A percentile compares a stretch with the other conserved stretches of the same genome.
Evolutionary conservation across 2,797 vertebrate species (phyloP).

Genomic region (Perodicticus potto): DNA sequence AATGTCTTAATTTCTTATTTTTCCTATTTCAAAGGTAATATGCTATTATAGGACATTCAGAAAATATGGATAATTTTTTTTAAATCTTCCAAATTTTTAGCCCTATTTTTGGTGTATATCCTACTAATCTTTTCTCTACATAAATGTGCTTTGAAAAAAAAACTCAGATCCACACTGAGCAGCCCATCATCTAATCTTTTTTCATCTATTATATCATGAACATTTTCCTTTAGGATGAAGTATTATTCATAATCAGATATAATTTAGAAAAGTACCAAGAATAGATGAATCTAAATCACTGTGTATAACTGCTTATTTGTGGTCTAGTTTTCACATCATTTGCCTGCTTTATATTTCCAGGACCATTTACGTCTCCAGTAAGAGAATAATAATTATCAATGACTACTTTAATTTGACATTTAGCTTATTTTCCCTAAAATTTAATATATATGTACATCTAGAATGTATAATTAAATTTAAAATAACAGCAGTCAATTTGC

Average conservation of each 20-base stretch:
- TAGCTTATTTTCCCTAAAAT: not conserved
- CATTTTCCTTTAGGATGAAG: constrained; percentile 39
- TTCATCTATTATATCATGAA: not conserved
- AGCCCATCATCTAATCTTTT: constrained; percentile 1
- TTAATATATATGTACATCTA: not conserved
- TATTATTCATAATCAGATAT: constrained; percentile 5
- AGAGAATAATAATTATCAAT: not conserved
- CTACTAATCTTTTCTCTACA: not conserved
- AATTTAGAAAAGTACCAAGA: constrained; percentile 50
- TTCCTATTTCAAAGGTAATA: constrained; percentile 33
- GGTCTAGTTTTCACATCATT: not conserved
- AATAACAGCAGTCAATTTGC: constrained; percentile 8
- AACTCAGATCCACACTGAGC: not conserved
- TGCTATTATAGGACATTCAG: constrained; percentile 8
- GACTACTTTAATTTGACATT: constrained; percentile 30
- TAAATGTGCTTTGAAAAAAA: constrained; percentile 49
- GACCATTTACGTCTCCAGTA: constrained; percentile 38
- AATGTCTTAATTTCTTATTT: constrained; percentile 5
- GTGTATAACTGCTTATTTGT: not conserved
- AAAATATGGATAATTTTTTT: not conserved
- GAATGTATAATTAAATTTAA: constrained; percentile 9
- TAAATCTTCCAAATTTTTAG: not conserved
- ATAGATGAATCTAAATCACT: not conserved
- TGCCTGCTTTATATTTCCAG: constrained; percentile 32
- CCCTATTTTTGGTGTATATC: constrained; percentile 6